These are phyloP conservation scores for Theodoxus fluviatilis DNA, from an alignment of 2,888 invertebrate genomes.

Conservation along the genomic window DNA sequence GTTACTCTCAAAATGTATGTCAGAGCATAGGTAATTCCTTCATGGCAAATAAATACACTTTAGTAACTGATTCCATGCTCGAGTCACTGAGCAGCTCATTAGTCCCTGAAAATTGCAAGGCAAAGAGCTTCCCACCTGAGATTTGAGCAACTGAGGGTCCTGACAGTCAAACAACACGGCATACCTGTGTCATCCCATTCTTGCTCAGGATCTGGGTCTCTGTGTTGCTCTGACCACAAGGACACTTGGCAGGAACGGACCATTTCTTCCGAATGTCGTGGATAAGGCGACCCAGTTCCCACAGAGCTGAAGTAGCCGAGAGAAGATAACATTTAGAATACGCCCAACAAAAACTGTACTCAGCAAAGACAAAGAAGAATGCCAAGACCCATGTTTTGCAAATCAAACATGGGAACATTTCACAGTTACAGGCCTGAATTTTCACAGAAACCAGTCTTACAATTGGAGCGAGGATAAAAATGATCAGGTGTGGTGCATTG, in stretches of 20 bases:
- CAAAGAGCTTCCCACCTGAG: no score
- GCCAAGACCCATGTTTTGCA: background rate
- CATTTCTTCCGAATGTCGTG: constrained; percentile 82
- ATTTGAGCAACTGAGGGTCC: no score
- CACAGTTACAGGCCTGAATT: no score
- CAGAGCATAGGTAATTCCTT: no score
- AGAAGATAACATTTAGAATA: background rate
- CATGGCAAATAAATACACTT: no score
- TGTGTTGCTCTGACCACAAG: constrained; percentile 68
- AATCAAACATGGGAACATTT: no score
- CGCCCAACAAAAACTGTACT: background rate
- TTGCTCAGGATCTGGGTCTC: constrained; percentile 44
- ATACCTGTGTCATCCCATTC: constrained; percentile 56
- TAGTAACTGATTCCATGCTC: no score
- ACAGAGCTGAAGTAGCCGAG: constrained; percentile 54
- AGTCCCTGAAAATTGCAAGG: no score
- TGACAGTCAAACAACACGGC: no score
- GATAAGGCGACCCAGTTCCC: constrained; percentile 70
- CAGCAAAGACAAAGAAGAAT: background rate
- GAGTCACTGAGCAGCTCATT: no score
- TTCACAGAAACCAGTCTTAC: no score
- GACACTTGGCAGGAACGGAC: constrained; percentile 79
- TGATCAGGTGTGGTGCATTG: background rate
- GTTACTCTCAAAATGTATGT: no score
- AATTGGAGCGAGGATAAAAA: constrained; percentile 1